These are phyloP conservation scores for Lathronympha strigana DNA, from an alignment of 2,888 invertebrate genomes.

Conservation along the genomic window DNA sequence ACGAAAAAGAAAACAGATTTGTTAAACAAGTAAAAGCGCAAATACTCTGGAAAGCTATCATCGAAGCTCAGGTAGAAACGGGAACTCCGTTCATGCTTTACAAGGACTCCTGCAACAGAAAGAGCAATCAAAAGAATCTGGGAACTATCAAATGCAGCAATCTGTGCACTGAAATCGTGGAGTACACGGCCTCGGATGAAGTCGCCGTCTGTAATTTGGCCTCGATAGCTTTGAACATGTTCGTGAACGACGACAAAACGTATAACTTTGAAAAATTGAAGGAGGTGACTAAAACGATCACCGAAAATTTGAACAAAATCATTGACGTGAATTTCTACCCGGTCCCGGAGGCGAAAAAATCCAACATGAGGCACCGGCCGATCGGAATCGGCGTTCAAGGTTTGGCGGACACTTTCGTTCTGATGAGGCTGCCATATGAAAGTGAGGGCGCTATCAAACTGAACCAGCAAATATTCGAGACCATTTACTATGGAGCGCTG, in stretches of 20 bases:
- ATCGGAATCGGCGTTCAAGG: conserved; percentile 99
- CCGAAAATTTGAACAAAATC: conserved; percentile 97
- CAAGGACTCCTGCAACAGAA: conserved; percentile 98
- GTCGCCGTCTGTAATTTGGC: conserved; percentile 99
- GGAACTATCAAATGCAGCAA: conserved; percentile 99
- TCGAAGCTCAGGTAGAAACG: conserved; percentile 98
- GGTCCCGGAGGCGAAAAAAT: conserved; percentile 92
- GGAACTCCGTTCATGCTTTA: conserved; percentile 99
- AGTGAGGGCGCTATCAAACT: conserved; percentile 92
- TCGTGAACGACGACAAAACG: conserved; percentile 90
- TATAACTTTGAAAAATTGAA: conserved; percentile 95
- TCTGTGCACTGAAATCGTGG: conserved; percentile 98
- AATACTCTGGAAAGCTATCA: conserved; percentile 96
- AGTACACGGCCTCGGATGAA: conserved; percentile 96
- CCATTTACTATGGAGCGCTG: conserved; percentile 97
- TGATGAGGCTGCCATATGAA: conserved; percentile 97
- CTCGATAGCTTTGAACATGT: conserved; percentile 98
- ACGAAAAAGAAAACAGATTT: conserved; percentile 91
- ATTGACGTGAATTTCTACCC: conserved; percentile 99
- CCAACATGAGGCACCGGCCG: conserved; percentile 94
- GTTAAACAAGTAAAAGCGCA: conserved; percentile 91
- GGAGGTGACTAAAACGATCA: conserved; percentile 93
- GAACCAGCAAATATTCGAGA: conserved; percentile 98
- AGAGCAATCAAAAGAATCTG: conserved; percentile 98
- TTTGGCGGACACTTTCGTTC: conserved; percentile 97